These are phyloP conservation scores for Harpagoxenus sublaevis DNA, from an alignment of 2,888 invertebrate genomes.

Conservation along the genomic window DNA sequence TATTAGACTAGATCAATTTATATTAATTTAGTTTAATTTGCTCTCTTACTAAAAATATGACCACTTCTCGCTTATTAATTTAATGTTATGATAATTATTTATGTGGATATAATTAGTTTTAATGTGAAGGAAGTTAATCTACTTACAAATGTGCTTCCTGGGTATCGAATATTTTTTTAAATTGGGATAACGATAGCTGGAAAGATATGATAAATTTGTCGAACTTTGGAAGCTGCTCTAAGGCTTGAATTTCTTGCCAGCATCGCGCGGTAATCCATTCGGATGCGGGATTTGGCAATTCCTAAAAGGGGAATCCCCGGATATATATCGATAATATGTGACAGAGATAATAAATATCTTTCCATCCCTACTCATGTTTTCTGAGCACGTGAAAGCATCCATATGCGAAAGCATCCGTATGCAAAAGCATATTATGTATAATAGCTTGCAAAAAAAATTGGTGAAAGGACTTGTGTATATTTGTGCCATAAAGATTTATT, in stretches of 20 bases:
- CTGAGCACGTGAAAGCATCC: neutral
- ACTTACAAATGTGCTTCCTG: conserved; percentile 89
- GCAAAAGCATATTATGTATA: neutral
- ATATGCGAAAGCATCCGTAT: neutral
- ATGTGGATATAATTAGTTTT: neutral
- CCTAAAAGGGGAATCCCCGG: conserved; percentile 80
- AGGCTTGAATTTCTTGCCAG: conserved; percentile 93
- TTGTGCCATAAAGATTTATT: neutral
- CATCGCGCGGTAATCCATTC: conserved; percentile 93
- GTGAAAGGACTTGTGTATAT: neutral
- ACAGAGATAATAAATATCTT: neutral
- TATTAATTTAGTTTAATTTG: neutral
- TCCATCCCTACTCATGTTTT: neutral
- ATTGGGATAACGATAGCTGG: conserved; percentile 86
- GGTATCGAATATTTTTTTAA: conserved; percentile 90
- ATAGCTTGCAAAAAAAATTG: neutral
- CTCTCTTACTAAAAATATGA: neutral
- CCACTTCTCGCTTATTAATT: neutral
- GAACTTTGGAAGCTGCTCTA: conserved; percentile 90
- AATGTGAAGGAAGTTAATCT: conserved; percentile 14
- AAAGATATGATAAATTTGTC: conserved; percentile 89
- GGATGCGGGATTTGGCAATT: conserved; percentile 90
- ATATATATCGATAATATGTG: neutral
- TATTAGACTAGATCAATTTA: neutral
- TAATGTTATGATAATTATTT: neutral